These are phyloP conservation scores for Phylloscopus trochilus DNA, from an alignment of 2,113 vertebrate genomes.

Conservation along the genomic window DNA sequence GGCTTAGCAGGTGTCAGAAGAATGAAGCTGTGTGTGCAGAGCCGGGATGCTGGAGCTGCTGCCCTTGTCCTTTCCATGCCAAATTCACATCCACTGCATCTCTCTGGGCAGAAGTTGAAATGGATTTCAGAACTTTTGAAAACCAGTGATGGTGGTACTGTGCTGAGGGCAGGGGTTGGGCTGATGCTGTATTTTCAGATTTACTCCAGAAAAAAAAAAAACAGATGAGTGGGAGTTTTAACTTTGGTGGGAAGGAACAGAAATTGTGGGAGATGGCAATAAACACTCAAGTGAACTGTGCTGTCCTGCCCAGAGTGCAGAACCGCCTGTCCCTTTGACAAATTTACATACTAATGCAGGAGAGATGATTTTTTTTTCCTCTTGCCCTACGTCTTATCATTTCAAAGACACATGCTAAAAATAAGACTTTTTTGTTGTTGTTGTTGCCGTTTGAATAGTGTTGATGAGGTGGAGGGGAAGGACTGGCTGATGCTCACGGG, in stretches of 20 bases:
- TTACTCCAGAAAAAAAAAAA: background rate
- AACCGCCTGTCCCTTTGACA: background rate
- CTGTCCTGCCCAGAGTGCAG: background rate
- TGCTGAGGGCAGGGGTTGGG: accelerated
- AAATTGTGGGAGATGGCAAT: background rate
- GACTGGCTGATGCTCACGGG: background rate
- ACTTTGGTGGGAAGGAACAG: background rate
- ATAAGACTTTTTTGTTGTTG: too few relatives aligned
- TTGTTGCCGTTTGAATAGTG: background rate
- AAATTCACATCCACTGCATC: background rate
- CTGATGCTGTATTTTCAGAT: background rate
- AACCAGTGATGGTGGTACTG: accelerated
- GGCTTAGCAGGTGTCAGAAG: background rate
- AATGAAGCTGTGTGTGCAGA: too few relatives aligned
- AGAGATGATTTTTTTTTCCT: background rate
- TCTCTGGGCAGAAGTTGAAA: background rate
- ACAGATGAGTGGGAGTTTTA: background rate
- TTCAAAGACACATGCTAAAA: background rate
- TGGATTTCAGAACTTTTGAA: background rate
- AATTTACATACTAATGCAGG: background rate
- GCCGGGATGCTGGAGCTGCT: background rate
- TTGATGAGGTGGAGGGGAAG: background rate
- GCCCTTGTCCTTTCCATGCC: accelerated
- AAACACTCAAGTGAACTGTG: background rate
- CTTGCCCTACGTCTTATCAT: accelerated